Evolutionary conservation across 2,797 vertebrate genomes (phyloP).

Genomic region (Trichosurus vulpecula): DNA sequence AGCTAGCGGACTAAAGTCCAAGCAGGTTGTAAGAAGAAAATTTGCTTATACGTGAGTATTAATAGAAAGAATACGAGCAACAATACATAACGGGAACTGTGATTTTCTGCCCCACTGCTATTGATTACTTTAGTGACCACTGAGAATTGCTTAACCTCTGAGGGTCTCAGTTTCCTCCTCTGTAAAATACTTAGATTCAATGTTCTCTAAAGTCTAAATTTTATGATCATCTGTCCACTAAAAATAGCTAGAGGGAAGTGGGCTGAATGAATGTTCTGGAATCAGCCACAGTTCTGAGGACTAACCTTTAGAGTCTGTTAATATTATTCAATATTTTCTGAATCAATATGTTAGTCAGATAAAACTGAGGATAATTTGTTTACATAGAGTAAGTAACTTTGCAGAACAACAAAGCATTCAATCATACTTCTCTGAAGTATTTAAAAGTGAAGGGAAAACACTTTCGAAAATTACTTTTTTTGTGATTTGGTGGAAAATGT

Average conservation of each 20-base stretch:
- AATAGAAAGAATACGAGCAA: background rate
- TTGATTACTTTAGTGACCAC: background rate
- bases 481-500: background rate
- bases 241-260: background rate
- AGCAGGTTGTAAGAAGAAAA: background rate
- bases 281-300: slow-evolving; percentile 15
- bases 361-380: background rate
- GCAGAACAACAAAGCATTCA: background rate
- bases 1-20: background rate
- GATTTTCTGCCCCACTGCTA: background rate
- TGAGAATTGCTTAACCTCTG: background rate
- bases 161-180: background rate
- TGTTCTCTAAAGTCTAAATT: background rate
- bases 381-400: background rate
- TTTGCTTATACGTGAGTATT: background rate
- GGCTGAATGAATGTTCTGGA: background rate
- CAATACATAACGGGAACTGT: background rate
- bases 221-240: background rate
- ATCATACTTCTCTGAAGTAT: background rate
- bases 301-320: background rate
- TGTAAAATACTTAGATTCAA: background rate
- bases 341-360: background rate
- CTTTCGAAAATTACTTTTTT: background rate
- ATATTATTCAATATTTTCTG: background rate
- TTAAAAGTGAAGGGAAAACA: background rate